These are phyloP conservation scores for Drosophila cognata DNA, from an alignment of 2,888 invertebrate species.

Conservation along the genomic window DNA sequence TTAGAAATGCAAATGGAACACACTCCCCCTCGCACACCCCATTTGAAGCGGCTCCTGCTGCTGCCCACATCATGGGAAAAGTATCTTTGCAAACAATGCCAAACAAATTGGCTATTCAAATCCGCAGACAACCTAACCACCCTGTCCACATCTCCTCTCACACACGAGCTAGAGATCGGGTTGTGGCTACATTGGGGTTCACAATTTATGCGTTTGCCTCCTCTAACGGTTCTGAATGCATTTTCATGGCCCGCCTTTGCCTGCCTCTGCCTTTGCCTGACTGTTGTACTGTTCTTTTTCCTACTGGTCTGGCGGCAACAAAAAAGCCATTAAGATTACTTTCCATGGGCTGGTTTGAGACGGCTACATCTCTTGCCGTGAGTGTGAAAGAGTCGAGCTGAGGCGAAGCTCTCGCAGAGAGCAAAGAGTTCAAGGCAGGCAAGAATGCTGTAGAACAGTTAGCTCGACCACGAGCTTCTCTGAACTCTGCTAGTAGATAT, in stretches of 20 bases:
- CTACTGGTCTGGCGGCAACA: constrained; percentile 48
- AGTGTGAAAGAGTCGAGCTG: constrained; percentile 4
- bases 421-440: constrained; percentile 1
- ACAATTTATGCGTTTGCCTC: constrained; percentile 75
- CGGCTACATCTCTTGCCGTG: constrained; percentile 1
- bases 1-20: constrained; percentile 76
- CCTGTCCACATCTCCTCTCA: background rate
- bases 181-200: constrained; percentile 34
- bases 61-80: constrained; percentile 21
- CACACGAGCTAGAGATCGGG: constrained; percentile 26
- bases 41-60: background rate
- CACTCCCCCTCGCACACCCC: background rate
- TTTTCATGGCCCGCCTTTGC: constrained; percentile 70
- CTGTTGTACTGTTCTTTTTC: constrained; percentile 3
- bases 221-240: constrained; percentile 68
- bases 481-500: background rate
- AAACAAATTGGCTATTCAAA: constrained; percentile 83
- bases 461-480: background rate
- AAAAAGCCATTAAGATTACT: constrained; percentile 81
- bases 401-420: background rate
- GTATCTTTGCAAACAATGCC: constrained; percentile 80
- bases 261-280: background rate
- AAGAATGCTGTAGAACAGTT: background rate
- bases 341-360: constrained; percentile 71
- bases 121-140: constrained; percentile 69